A percentile compares a stretch with the other conserved stretches of the same genome.
phyloP scores from a whole-genome alignment of 2,888 invertebrate species.

The Julus scandinavius region DNA sequence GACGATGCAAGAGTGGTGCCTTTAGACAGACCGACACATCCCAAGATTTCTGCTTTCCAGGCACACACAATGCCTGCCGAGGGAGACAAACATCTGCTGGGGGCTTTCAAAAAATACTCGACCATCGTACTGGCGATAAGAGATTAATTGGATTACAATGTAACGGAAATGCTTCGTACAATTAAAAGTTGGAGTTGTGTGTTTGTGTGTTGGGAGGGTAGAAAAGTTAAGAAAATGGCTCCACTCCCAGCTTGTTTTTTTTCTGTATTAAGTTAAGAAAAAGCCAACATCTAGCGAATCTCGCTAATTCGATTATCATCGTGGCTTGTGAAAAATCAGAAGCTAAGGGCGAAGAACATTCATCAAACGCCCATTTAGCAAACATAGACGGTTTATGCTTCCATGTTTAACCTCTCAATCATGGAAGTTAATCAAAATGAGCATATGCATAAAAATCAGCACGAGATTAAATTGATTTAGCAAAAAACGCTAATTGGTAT shows the following conservation, averaged over 20 bases:
- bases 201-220: background rate
- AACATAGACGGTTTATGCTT: no score
- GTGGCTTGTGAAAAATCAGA: background rate
- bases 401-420: no score
- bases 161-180: constrained; percentile 17
- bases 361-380: no score
- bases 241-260: background rate
- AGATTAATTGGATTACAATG: constrained; percentile 29
- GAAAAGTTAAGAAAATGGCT: background rate
- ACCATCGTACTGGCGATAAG: background rate
- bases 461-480: no score
- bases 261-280: background rate
- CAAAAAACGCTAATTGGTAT: no score
- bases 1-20: background rate
- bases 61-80: background rate
- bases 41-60: background rate
- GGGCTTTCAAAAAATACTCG: background rate
- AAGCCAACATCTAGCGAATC: background rate
- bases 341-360: background rate
- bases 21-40: background rate
- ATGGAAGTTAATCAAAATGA: no score
- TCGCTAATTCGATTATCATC: background rate
- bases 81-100: constrained; percentile 17
- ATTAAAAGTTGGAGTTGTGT: background rate
- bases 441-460: no score